Evolutionary conservation across 2,797 vertebrate species (phyloP).

Genomic region (Nasua narica): DNA sequence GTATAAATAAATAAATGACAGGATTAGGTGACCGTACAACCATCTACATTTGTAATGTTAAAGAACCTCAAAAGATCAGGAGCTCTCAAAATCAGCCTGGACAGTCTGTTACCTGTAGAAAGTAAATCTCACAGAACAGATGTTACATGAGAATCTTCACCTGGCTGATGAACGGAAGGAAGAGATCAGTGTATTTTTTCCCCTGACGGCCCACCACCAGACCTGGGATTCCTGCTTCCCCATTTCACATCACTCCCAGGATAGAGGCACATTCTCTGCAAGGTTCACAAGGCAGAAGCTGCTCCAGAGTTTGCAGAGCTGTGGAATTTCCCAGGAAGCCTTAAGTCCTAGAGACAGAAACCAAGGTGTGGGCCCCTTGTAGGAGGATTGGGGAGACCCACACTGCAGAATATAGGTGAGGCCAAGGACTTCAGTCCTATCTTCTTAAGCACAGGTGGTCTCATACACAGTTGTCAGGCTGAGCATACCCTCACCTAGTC

Average conservation of each 20-base stretch:
- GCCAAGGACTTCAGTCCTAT: not conserved
- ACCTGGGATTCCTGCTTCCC: not conserved
- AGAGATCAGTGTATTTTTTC: not conserved
- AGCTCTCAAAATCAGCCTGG: not conserved
- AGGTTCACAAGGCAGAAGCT: not conserved
- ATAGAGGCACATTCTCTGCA: not conserved
- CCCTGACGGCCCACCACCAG: not conserved
- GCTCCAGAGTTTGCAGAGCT: not conserved
- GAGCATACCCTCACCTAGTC: not conserved
- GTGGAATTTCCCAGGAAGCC: not conserved
- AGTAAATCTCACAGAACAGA: not conserved
- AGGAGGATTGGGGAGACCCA: not conserved
- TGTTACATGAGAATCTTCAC: not conserved
- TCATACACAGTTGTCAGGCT: not conserved
- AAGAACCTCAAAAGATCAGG: not conserved
- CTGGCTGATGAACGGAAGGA: not conserved
- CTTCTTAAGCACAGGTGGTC: not conserved
- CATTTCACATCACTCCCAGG: not conserved
- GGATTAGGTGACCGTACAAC: not conserved
- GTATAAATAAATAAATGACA: not conserved
- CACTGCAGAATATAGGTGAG: not conserved
- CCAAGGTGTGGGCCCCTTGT: not conserved
- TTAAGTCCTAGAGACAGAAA: not conserved
- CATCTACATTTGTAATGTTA: not conserved
- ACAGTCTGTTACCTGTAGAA: not conserved